Conservation (phyloP, 2,797 vertebrate genomes). For the Cyclopterus lumpus region DNA sequence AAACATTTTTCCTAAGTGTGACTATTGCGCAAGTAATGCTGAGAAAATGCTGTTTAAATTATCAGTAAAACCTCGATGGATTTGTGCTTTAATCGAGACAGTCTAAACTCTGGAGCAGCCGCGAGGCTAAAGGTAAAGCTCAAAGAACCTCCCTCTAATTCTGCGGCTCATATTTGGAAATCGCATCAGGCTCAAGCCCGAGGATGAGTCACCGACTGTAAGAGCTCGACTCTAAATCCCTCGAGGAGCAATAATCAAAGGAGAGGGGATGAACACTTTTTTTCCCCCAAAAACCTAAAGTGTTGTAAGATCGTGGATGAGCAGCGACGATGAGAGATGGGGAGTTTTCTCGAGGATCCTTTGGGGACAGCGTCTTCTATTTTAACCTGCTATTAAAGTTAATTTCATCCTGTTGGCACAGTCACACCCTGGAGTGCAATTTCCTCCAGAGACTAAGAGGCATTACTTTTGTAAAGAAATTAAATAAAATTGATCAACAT, state of each 20-base stretch:
- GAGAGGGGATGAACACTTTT: conserved; percentile 48
- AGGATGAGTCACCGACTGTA: conserved; percentile 55
- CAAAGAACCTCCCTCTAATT: conserved; percentile 51
- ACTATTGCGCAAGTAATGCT: conserved; percentile 16
- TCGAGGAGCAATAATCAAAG: conserved; percentile 39
- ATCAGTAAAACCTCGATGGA: conserved; percentile 26
- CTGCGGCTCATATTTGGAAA: conserved; percentile 62
- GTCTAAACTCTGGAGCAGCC: conserved; percentile 28
- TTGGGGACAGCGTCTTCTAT: conserved; percentile 46
- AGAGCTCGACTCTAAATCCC: conserved; percentile 49
- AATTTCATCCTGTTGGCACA: conserved; percentile 53
- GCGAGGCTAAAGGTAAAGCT: conserved; percentile 59
- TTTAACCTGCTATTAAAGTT: conserved; percentile 52
- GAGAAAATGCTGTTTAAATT: conserved; percentile 30
- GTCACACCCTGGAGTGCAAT: conserved; percentile 59
- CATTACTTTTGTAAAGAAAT: conserved; percentile 12
- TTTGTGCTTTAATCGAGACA: conserved; percentile 27
- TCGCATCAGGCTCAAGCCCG: conserved; percentile 37
- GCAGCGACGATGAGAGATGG: conserved; percentile 22
- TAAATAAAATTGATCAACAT: too few relatives aligned
- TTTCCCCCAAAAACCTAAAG: background rate
- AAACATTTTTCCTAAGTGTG: background rate
- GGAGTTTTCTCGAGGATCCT: conserved; percentile 45
- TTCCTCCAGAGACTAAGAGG: conserved; percentile 52
- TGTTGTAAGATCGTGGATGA: conserved; percentile 40